These are phyloP conservation scores for Equus przewalskii DNA, from an alignment of 2,113 vertebrate species.

Conservation along the genomic window DNA sequence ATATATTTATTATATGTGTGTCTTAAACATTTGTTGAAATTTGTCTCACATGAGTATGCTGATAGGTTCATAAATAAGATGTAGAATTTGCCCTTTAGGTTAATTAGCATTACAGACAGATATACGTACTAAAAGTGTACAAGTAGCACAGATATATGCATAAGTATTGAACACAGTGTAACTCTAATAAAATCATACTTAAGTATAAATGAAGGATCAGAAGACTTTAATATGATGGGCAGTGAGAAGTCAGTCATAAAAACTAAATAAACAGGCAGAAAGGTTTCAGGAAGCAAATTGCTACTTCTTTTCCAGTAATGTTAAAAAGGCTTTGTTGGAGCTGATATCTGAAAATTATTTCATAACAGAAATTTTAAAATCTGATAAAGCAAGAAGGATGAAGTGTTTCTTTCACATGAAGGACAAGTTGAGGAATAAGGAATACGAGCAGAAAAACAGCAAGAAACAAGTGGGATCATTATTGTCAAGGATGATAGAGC, in stretches of 20 bases:
- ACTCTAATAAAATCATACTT: neutral
- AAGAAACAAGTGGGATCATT: neutral
- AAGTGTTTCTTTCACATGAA: neutral
- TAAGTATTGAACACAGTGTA: neutral
- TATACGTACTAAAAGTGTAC: neutral
- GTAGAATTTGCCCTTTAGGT: neutral
- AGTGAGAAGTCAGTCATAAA: neutral
- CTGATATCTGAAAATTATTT: neutral
- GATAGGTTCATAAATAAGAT: neutral
- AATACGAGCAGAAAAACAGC: neutral
- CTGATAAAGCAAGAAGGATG: neutral
- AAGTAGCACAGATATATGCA: neutral
- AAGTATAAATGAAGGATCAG: constrained; percentile 3
- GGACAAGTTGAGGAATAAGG: neutral
- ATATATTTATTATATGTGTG: neutral
- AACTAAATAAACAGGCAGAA: neutral
- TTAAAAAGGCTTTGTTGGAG: neutral
- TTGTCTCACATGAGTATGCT: neutral
- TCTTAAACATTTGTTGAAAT: constrained; percentile 37
- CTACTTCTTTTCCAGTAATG: constrained; percentile 4
- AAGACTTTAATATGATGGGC: neutral
- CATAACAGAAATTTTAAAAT: neutral
- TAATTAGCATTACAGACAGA: neutral
- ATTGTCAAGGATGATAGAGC: neutral
- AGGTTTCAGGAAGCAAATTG: neutral